These are phyloP conservation scores for Mermis nigrescens DNA, from an alignment of 2,888 invertebrate species.

Conservation along the genomic window DNA sequence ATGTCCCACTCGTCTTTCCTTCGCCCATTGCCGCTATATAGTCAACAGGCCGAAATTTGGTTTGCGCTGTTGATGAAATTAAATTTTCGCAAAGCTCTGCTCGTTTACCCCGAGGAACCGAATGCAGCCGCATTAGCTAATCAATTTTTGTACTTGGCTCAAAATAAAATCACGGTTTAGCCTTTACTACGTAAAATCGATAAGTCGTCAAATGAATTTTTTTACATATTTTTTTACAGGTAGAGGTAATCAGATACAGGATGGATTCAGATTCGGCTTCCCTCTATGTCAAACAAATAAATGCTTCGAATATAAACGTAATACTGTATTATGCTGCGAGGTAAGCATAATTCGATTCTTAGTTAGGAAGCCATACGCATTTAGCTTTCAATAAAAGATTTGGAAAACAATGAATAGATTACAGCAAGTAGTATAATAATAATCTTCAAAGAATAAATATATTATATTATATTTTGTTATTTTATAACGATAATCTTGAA, in stretches of 20 bases:
- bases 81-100: constrained; percentile 69
- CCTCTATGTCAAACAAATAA: neutral
- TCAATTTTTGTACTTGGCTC: no score
- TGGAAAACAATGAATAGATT: no score
- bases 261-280: neutral
- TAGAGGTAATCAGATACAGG: neutral
- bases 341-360: neutral
- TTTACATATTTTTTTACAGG: neutral
- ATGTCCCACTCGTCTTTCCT: constrained; percentile 87
- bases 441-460: no score
- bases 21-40: constrained; percentile 83
- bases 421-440: no score
- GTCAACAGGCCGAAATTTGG: constrained; percentile 93
- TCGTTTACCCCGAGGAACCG: constrained; percentile 85
- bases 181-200: no score
- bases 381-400: no score
- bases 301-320: neutral
- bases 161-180: constrained; percentile 65
- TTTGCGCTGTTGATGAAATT: constrained; percentile 74
- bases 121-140: constrained; percentile 68
- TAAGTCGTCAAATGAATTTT: no score
- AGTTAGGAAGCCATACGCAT: no score
- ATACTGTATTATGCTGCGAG: neutral
- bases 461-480: no score
- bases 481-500: no score